Percentiles rank a stretch among this genome's conserved stretches.
Evolutionary conservation across 92 coral and sea anemone species (phyloP).

Genomic region (Actinernus sp.): DNA sequence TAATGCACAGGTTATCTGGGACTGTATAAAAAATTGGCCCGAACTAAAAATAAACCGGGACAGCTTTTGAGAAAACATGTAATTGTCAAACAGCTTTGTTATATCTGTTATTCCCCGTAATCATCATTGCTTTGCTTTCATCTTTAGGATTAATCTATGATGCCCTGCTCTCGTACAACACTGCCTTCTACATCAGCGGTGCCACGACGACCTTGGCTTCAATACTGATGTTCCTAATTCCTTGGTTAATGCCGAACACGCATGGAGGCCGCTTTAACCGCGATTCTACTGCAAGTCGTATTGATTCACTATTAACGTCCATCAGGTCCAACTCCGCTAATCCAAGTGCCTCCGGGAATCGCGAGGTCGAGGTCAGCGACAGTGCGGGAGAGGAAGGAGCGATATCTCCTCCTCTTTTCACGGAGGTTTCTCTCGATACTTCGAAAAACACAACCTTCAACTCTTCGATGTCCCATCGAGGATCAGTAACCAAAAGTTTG

Average conservation of each 20-base stretch:
- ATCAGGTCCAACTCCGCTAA: neutral
- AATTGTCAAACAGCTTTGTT: too few relatives aligned
- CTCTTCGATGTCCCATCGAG: conserved; percentile 61
- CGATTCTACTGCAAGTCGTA: conserved; percentile 67
- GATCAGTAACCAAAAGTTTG: conserved; percentile 55
- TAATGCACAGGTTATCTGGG: too few relatives aligned
- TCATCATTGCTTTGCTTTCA: too few relatives aligned
- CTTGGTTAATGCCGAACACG: conserved; percentile 72
- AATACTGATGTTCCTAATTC: conserved; percentile 81
- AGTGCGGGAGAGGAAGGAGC: neutral
- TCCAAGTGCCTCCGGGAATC: neutral
- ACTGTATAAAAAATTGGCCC: too few relatives aligned
- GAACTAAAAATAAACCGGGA: too few relatives aligned
- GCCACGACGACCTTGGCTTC: conserved; percentile 74
- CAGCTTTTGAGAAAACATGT: too few relatives aligned
- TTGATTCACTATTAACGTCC: conserved; percentile 41
- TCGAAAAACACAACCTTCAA: conserved; percentile 55
- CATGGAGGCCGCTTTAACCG: conserved; percentile 55
- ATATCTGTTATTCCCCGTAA: too few relatives aligned
- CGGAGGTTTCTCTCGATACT: conserved; percentile 16
- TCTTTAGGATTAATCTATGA: conserved; percentile 85
- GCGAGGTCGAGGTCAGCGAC: conserved; percentile 11
- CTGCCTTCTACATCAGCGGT: conserved; percentile 92
- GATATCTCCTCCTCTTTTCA: neutral
- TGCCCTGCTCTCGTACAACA: conserved; percentile 82